A percentile compares a stretch with the other conserved stretches of the same genome.
Conservation (phyloP, 2,113 vertebrate genomes). For the Raja brachyura region DNA sequence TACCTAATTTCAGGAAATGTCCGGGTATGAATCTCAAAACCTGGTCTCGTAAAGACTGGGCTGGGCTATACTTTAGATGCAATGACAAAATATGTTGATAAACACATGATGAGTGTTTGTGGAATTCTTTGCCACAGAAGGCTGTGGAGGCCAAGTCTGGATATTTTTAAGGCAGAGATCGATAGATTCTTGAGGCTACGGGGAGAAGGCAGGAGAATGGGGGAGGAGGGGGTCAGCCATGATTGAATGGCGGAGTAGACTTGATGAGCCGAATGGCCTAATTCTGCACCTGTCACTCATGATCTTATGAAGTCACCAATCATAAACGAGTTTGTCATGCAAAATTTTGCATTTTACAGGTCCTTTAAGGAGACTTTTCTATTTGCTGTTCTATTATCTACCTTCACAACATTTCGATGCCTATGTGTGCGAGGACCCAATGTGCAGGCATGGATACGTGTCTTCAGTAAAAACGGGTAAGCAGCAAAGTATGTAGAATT, state of each 20-base stretch:
- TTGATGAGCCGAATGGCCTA: too few species aligned
- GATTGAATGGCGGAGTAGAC: too few species aligned
- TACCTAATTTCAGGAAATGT: background rate
- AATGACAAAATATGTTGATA: background rate
- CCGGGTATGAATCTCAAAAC: background rate
- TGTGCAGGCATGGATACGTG: slow-evolving; percentile 82
- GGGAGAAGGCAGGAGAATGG: too few species aligned
- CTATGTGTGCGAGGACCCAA: slow-evolving; percentile 89
- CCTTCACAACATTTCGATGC: slow-evolving; percentile 82
- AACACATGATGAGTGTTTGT: too few species aligned
- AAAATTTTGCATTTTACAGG: slow-evolving; percentile 50
- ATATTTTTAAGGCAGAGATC: too few species aligned
- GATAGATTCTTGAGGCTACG: too few species aligned
- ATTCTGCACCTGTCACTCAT: too few species aligned
- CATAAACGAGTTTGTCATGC: background rate
- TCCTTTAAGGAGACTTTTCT: slow-evolving; percentile 84
- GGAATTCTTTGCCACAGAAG: too few species aligned
- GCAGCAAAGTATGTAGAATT: slow-evolving; percentile 39
- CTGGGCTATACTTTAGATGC: background rate
- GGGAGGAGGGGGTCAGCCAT: too few species aligned
- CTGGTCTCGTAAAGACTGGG: background rate
- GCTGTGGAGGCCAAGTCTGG: too few species aligned
- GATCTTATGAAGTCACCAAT: background rate
- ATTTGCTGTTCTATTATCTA: slow-evolving; percentile 79
- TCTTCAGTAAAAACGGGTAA: slow-evolving; percentile 93